Conservation (phyloP, 2,888 invertebrate genomes). For the Philaethria dido region DNA sequence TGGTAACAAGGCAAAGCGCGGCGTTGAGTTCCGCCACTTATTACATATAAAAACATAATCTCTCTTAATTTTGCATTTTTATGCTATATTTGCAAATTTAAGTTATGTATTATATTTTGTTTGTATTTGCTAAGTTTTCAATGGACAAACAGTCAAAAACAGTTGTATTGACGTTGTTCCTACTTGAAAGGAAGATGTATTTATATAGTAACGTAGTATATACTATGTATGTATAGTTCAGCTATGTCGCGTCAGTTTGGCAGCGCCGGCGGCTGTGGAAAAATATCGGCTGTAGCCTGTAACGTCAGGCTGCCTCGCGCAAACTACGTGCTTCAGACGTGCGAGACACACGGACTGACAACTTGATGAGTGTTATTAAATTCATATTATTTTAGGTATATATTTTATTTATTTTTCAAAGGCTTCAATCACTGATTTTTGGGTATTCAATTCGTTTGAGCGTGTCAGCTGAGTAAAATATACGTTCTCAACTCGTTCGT, state of each 20-base stretch:
- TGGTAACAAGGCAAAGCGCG: too few relatives aligned
- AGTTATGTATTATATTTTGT: too few relatives aligned
- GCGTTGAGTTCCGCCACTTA: too few relatives aligned
- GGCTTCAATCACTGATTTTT: too few relatives aligned
- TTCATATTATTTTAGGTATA: neutral
- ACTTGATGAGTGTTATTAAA: neutral
- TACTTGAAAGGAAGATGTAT: conserved; percentile 18
- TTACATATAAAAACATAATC: too few relatives aligned
- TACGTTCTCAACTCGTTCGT: too few relatives aligned
- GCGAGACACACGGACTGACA: conserved; percentile 35
- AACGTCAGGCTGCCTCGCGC: conserved; percentile 44
- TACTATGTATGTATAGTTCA: conserved; percentile 13
- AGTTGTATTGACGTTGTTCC: neutral
- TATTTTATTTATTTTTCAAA: neutral
- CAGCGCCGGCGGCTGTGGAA: conserved; percentile 47
- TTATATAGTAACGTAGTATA: conserved; percentile 20
- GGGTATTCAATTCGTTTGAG: too few relatives aligned
- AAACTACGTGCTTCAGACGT: conserved; percentile 44
- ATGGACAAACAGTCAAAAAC: neutral
- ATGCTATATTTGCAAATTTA: too few relatives aligned
- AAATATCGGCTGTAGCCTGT: conserved; percentile 47
- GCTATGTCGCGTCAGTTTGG: conserved; percentile 45
- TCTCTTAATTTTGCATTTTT: too few relatives aligned
- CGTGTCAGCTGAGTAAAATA: too few relatives aligned
- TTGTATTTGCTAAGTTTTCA: neutral